Evolutionary conservation across 2,797 vertebrate species (phyloP), one percentile per base, ranked within the genome.

Genomic region (Carduelis carduelis): DNA sequence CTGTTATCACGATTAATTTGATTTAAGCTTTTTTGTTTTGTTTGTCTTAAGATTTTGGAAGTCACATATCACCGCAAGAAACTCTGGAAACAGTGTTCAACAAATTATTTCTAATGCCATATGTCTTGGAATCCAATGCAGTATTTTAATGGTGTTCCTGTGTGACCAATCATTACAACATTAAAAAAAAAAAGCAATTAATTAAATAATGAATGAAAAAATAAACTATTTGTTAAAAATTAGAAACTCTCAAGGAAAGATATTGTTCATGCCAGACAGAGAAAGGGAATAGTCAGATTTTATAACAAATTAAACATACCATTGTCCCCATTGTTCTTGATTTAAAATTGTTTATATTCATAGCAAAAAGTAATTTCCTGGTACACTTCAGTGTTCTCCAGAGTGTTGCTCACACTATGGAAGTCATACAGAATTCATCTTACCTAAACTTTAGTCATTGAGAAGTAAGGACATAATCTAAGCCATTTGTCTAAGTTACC

Each of bases 251-350:
- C 12, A 65, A 64, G 9, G 19, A 77, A 90, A 77, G 41, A 0
- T 63, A 63, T 43, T 72, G 5, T 59, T 86, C 12, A 83, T 52
- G 52, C 3, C 9, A 21, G 24, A 52, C 1, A 78, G 32, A 50
- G 24, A 30, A 87, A 56, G 0, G 1, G 6, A 55, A 59, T n/a
- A 0, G 1, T 27, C 53, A 50, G 30, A 63, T 41, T 72, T 80
- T 53, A 32, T 22, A 64, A n/a, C 3, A 80, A 61, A 72, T 19
- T 9, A 59, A 88, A 11, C 14, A 37, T 18, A 47, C 1, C 2
- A 76, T 89, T 43, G 2, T 57, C 7, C 5, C 27, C 72, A 22
- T 5, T 79, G 39, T 4, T 76, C 14, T 71, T 89, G 14, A 28
- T 64, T 68, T 76, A 46, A 69, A 76, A 35, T 69, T 0, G 13